These are phyloP conservation scores for Cheilosia vulpina DNA, from an alignment of 2,888 invertebrate species.

Conservation along the genomic window DNA sequence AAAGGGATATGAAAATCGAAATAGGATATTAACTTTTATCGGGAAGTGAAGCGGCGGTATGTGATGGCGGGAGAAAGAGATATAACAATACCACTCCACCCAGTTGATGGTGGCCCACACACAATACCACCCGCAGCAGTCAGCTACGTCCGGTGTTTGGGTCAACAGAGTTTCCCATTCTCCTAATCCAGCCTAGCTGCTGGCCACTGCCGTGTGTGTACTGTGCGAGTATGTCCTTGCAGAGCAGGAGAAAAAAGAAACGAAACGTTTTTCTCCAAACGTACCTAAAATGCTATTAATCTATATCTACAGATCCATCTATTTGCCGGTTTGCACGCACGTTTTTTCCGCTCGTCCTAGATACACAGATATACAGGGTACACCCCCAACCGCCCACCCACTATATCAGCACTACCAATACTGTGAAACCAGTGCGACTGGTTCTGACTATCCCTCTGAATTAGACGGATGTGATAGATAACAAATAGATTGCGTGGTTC, in stretches of 20 bases:
- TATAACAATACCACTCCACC: constrained; percentile 55
- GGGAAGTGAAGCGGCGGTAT: constrained; percentile 17
- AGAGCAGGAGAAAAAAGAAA: constrained; percentile 12
- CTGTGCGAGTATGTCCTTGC: constrained; percentile 37
- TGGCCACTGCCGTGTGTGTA: constrained; percentile 45
- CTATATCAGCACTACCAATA: constrained; percentile 70
- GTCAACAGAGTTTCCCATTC: constrained; percentile 37
- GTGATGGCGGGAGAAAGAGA: constrained; percentile 26
- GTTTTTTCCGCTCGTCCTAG: constrained; percentile 72
- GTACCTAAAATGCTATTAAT: constrained; percentile 73
- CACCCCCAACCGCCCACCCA: constrained; percentile 45
- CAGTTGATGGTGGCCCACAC: constrained; percentile 44
- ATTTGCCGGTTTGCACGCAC: constrained; percentile 75
- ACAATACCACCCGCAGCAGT: constrained; percentile 24
- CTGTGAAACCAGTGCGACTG: constrained; percentile 49
- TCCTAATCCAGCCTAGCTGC: constrained; percentile 13
- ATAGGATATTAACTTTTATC: constrained; percentile 71
- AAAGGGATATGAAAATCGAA: constrained; percentile 69
- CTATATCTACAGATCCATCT: constrained; percentile 76
- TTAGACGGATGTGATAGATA: constrained; percentile 77
- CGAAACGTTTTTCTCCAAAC: constrained; percentile 48
- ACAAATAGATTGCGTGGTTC: constrained; percentile 78
- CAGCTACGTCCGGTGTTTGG: constrained; percentile 68
- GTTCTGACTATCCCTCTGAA: constrained; percentile 69
- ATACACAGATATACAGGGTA: constrained; percentile 55